These are phyloP conservation scores for Gasterosteus aculeatus DNA, from an alignment of 2,113 vertebrate genomes.

Conservation along the genomic window DNA sequence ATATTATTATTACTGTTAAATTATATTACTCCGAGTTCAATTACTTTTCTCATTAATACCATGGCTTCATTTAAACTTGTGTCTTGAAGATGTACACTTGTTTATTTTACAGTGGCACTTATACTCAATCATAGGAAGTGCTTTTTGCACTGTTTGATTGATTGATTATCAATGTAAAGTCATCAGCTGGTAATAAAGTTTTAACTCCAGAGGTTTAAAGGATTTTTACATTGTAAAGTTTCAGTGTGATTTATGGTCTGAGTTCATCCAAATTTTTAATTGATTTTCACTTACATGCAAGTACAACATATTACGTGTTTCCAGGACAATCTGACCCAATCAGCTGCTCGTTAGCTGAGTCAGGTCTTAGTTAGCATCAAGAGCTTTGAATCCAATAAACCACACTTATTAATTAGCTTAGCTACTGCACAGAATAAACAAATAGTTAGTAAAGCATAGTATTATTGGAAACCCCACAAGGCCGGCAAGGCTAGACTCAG, in stretches of 20 bases:
- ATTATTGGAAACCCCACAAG: background rate
- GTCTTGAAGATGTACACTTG: background rate
- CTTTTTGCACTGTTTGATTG: background rate
- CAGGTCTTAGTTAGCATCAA: background rate
- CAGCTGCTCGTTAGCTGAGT: constrained; percentile 18
- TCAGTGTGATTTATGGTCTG: background rate
- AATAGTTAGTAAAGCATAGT: constrained; percentile 25
- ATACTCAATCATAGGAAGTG: background rate
- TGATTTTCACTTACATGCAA: background rate
- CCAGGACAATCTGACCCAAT: constrained; percentile 32
- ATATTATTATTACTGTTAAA: too few relatives aligned
- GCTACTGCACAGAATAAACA: constrained; percentile 31
- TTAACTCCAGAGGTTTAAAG: background rate
- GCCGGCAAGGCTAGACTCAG: background rate
- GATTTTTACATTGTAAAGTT: background rate
- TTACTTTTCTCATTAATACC: too few relatives aligned
- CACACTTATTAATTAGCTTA: constrained; percentile 7
- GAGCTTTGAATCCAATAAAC: background rate
- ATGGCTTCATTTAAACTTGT: too few relatives aligned
- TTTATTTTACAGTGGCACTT: background rate
- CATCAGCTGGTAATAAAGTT: background rate
- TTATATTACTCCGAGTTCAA: background rate
- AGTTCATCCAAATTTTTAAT: background rate
- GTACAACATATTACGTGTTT: constrained; percentile 3
- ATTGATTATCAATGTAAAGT: background rate